Conservation (phyloP, 2,797 vertebrate species). For the Ptychadena robeensis region DNA sequence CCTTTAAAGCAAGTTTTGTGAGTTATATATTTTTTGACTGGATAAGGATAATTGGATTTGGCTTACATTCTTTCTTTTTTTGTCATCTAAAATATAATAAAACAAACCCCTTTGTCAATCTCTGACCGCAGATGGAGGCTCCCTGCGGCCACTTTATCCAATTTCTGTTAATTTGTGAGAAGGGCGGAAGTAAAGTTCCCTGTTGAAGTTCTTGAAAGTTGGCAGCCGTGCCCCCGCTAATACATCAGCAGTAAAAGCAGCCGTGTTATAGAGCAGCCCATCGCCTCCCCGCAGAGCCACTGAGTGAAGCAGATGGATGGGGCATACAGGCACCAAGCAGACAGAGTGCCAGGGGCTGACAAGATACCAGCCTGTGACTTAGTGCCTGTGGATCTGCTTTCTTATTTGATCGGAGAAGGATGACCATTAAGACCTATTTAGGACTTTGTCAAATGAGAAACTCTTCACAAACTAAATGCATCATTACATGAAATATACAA, state of each 20-base stretch:
- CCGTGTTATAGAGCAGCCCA: slow-evolving; percentile 15
- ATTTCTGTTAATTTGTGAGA: slow-evolving; percentile 25
- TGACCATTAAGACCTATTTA: too few species aligned
- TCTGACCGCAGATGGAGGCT: neutral
- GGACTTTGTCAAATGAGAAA: too few species aligned
- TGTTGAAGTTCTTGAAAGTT: slow-evolving; percentile 38
- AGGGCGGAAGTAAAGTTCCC: slow-evolving; percentile 19
- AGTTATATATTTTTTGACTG: too few species aligned
- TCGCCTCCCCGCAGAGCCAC: slow-evolving; percentile 24
- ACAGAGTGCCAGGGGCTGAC: slow-evolving; percentile 45
- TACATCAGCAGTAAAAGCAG: slow-evolving; percentile 54
- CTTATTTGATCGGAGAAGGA: too few species aligned
- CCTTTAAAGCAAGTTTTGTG: too few species aligned
- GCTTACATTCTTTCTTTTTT: too few species aligned
- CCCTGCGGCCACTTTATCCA: slow-evolving; percentile 4
- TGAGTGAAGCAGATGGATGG: slow-evolving; percentile 55
- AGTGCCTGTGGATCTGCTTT: slow-evolving; percentile 15
- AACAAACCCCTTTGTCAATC: too few species aligned
- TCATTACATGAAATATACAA: too few species aligned
- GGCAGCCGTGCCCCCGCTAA: slow-evolving; percentile 32
- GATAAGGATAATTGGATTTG: too few species aligned
- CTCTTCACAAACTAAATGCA: too few species aligned
- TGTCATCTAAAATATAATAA: too few species aligned
- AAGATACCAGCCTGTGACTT: slow-evolving; percentile 22
- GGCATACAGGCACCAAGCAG: slow-evolving; percentile 44